These are phyloP conservation scores for Timandra comae DNA, from an alignment of 2,888 invertebrate species.

Conservation along the genomic window DNA sequence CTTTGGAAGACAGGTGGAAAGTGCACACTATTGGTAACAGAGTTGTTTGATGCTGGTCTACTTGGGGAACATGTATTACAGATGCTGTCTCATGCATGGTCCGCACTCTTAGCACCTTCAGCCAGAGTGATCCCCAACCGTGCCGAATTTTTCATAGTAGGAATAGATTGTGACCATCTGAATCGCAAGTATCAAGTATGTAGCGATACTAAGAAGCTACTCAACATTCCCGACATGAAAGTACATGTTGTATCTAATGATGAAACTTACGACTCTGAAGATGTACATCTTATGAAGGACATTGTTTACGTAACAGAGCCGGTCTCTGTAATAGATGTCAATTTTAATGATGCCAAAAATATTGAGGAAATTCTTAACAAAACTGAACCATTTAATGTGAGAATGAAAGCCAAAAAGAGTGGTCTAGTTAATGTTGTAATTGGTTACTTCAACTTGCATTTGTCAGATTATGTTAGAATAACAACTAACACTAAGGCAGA, in stretches of 20 bases:
- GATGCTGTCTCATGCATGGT: conserved; percentile 82
- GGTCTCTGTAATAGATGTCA: conserved; percentile 70
- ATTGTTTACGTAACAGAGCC: conserved; percentile 78
- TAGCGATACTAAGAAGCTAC: conserved; percentile 32
- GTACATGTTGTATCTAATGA: conserved; percentile 43
- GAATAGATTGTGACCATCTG: conserved; percentile 75
- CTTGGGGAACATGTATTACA: conserved; percentile 85
- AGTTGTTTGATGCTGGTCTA: conserved; percentile 87
- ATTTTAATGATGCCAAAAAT: conserved; percentile 78
- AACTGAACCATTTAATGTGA: conserved; percentile 47
- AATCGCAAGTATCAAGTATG: conserved; percentile 62
- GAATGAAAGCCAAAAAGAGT: conserved; percentile 47
- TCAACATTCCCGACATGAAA: conserved; percentile 39
- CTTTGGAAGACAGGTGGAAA: conserved; percentile 72
- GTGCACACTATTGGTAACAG: conserved; percentile 82
- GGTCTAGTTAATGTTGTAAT: conserved; percentile 80
- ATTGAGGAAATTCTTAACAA: conserved; percentile 53
- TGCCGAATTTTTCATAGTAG: conserved; percentile 80
- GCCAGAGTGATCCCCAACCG: conserved; percentile 78
- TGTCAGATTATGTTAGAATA: conserved; percentile 78
- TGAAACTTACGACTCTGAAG: conserved; percentile 83
- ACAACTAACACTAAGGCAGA: conserved; percentile 77
- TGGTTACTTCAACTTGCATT: conserved; percentile 84
- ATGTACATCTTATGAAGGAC: conserved; percentile 74
- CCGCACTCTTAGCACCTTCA: conserved; percentile 67